Conservation (phyloP, 1,140 invertebrate species). For the Penaeus chinensis region DNA sequence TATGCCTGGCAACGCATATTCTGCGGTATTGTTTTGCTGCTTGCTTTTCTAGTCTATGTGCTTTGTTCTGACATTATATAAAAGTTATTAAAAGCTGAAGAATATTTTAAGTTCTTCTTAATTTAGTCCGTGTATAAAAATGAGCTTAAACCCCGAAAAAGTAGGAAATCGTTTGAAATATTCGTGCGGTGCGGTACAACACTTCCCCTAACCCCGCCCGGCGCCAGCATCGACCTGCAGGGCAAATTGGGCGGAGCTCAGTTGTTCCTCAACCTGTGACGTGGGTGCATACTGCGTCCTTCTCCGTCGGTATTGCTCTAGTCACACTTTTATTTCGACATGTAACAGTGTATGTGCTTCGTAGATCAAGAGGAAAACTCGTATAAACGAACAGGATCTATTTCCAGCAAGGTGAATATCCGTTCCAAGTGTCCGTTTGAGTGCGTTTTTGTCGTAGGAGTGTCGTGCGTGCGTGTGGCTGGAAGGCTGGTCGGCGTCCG, state of each 20-base stretch:
- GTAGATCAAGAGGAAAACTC: slow-evolving; percentile 39
- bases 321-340: slow-evolving; percentile 33
- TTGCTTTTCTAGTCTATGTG: not conserved
- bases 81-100: not conserved
- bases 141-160: not conserved
- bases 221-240: slow-evolving; percentile 51
- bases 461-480: not conserved
- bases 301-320: slow-evolving; percentile 26
- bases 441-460: slow-evolving; percentile 7
- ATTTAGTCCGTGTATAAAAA: not conserved
- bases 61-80: not conserved
- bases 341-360: slow-evolving; percentile 42
- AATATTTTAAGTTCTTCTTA: not conserved
- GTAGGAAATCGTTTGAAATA: too few relatives aligned
- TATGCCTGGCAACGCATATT: slow-evolving; percentile 11
- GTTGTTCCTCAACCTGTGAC: slow-evolving; percentile 18
- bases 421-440: not conserved
- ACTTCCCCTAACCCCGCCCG: slow-evolving; percentile 20
- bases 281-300: not conserved
- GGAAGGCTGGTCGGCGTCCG: slow-evolving; percentile 25
- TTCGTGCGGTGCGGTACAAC: slow-evolving; percentile 10
- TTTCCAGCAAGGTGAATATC: slow-evolving; percentile 36
- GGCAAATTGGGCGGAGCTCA: slow-evolving; percentile 44
- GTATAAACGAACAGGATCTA: slow-evolving; percentile 19
- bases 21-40: slow-evolving; percentile 6